Conservation (phyloP, 1,140 invertebrate genomes). For the Harpegnathos saltator region DNA sequence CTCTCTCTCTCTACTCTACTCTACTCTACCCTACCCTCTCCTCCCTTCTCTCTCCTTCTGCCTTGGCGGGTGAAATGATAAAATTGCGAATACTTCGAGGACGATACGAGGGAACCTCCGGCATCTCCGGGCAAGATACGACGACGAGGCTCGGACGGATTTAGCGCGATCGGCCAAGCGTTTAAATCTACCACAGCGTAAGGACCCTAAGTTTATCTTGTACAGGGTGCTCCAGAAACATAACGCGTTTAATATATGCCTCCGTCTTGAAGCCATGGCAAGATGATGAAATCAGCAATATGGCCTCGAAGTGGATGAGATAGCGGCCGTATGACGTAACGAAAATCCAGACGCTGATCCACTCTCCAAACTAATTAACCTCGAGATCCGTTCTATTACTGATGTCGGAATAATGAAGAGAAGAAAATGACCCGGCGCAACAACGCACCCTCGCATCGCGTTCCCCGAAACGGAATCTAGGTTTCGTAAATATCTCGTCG, state of each 20-base stretch:
- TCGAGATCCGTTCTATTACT: not conserved
- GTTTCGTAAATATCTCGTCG: not conserved
- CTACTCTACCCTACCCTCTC: too few species aligned
- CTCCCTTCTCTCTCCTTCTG: not conserved
- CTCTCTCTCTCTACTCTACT: too few species aligned
- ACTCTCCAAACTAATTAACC: conserved; percentile 17
- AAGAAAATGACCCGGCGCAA: not conserved
- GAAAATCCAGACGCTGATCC: not conserved
- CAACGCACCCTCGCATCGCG: not conserved
- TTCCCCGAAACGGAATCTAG: not conserved
- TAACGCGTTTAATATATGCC: conserved; percentile 70
- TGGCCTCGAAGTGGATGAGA: conserved; percentile 6
- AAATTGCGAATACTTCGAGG: conserved; percentile 35
- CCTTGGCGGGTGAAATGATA: conserved; percentile 39
- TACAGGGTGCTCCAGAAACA: conserved; percentile 45
- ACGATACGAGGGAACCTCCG: conserved; percentile 32
- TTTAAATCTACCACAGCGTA: conserved; percentile 52
- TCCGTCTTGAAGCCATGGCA: conserved; percentile 61
- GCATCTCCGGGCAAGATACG: conserved; percentile 47
- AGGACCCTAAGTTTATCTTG: conserved; percentile 28
- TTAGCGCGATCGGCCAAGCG: conserved; percentile 53
- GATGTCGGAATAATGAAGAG: not conserved
- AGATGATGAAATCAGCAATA: conserved; percentile 59
- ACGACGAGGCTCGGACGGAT: conserved; percentile 54
- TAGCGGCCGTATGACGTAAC: not conserved